Conservation (phyloP, 2,797 vertebrate species). For the Ptychobarbus kaznakovi region DNA sequence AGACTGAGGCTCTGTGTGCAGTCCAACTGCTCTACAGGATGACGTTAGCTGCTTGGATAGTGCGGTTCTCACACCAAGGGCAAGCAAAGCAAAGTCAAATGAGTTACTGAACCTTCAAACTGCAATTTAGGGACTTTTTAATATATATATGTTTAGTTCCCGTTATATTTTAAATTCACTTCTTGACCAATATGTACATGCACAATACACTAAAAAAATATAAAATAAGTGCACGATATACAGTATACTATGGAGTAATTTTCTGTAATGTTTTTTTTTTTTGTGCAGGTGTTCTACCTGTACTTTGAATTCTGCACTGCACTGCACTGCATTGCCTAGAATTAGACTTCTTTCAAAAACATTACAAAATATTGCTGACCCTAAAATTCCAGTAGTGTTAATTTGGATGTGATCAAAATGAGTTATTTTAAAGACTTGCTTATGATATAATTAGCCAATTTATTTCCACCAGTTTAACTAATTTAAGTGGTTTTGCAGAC, state of each 20-base stretch:
- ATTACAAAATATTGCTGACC: no score
- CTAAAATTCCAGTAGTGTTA: no score
- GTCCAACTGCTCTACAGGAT: neutral
- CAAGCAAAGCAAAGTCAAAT: neutral
- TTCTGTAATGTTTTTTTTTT: no score
- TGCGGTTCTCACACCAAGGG: neutral
- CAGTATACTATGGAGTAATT: neutral
- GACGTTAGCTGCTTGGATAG: neutral
- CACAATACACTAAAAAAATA: neutral
- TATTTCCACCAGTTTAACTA: no score
- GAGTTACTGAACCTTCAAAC: neutral
- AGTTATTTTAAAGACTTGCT: no score
- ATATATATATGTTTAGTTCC: neutral
- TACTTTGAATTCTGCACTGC: neutral
- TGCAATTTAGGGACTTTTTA: neutral
- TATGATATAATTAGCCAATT: no score
- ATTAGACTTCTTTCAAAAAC: no score
- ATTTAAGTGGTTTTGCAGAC: no score
- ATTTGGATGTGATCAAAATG: no score
- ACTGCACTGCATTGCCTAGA: neutral
- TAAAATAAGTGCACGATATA: neutral
- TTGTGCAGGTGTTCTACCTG: neutral
- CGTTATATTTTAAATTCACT: neutral
- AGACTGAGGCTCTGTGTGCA: conserved; percentile 30
- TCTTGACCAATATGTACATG: neutral